A percentile compares a stretch with the other conserved stretches of the same genome.
These are phyloP conservation scores for Aphidoletes aphidimyza DNA, from an alignment of 2,888 invertebrate genomes.

Conservation along the genomic window DNA sequence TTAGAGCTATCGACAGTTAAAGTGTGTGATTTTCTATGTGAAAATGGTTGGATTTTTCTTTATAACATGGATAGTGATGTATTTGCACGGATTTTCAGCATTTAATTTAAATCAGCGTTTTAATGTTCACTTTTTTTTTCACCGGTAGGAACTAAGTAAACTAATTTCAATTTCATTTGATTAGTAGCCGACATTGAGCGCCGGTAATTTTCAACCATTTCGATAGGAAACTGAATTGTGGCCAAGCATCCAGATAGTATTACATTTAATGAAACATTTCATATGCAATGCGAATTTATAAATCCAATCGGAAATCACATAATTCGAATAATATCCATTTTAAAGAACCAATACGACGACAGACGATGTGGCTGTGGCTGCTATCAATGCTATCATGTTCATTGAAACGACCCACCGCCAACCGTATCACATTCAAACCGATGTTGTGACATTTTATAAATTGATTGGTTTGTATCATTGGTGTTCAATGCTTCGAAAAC, in stretches of 20 bases:
- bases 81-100: neutral
- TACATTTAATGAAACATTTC: constrained; percentile 12
- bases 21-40: neutral
- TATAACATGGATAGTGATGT: neutral
- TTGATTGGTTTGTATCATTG: constrained; percentile 44
- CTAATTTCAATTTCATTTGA: too few relatives aligned
- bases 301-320: constrained; percentile 33
- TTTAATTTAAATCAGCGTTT: constrained; percentile 16
- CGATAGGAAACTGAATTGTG: constrained; percentile 16
- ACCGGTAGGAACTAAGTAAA: too few relatives aligned
- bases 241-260: neutral
- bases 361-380: neutral
- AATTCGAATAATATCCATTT: constrained; percentile 31
- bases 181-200: too few relatives aligned
- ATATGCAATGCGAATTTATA: neutral
- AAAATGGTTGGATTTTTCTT: neutral
- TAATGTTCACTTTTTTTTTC: constrained; percentile 16
- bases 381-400: neutral
- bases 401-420: neutral
- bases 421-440: constrained; percentile 10
- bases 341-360: neutral
- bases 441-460: constrained; percentile 43
- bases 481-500: neutral
- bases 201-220: too few relatives aligned
- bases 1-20: constrained; percentile 48